Evolutionary conservation across 2,888 invertebrate genomes (phyloP).

Genomic region (Drosophila ezoana): DNA sequence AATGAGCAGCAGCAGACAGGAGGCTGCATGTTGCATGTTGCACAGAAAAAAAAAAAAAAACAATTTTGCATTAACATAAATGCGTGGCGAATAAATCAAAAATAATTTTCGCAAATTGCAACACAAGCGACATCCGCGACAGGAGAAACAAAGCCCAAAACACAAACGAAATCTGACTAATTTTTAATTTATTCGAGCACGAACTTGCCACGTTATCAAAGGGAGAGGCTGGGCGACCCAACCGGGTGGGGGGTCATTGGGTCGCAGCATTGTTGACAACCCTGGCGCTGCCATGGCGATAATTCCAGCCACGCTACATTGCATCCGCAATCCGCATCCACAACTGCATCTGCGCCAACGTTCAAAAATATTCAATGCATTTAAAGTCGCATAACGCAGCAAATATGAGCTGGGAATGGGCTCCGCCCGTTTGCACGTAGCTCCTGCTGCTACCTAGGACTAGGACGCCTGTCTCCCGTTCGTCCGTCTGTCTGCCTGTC

Average conservation of each 20-base stretch:
- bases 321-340: constrained; percentile 39
- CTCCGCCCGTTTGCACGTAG: constrained; percentile 3
- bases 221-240: constrained; percentile 22
- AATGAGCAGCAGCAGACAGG: constrained; percentile 31
- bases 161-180: constrained; percentile 33
- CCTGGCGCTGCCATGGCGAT: constrained; percentile 32
- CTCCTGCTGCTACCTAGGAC: constrained; percentile 6
- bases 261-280: constrained; percentile 9
- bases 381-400: constrained; percentile 58
- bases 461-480: background rate
- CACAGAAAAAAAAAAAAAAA: constrained; percentile 1
- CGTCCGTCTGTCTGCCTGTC: background rate
- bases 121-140: constrained; percentile 29
- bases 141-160: constrained; percentile 26
- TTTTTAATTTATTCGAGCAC: constrained; percentile 77
- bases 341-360: constrained; percentile 19
- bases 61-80: constrained; percentile 61
- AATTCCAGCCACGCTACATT: constrained; percentile 34
- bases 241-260: background rate
- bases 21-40: background rate
- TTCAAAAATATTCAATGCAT: constrained; percentile 65
- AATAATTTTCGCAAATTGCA: constrained; percentile 63
- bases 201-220: constrained; percentile 72
- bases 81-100: constrained; percentile 69
- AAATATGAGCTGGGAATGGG: constrained; percentile 30